Conservation (phyloP, 2,888 invertebrate species). For the Chaetogeoica ovagalla region DNA sequence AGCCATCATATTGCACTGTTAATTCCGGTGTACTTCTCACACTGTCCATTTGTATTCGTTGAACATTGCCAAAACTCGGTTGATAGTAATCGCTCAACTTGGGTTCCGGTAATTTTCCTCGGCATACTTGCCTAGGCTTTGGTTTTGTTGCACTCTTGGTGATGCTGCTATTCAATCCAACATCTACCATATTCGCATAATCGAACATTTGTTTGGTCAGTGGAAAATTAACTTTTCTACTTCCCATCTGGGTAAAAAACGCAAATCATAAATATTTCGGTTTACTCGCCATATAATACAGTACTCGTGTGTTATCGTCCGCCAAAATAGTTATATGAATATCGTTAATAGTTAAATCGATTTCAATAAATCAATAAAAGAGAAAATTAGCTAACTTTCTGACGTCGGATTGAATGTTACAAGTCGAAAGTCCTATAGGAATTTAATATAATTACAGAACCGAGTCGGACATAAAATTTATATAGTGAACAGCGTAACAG, state of each 20-base stretch:
- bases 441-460: no score
- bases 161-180: slow-evolving; percentile 23
- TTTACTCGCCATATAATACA: not conserved
- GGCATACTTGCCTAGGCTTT: not conserved
- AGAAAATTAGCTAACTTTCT: no score
- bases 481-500: no score
- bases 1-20: slow-evolving; percentile 34
- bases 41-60: slow-evolving; percentile 18
- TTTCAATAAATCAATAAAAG: no score
- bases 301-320: no score
- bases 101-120: slow-evolving; percentile 2
- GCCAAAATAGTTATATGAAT: no score
- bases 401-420: no score
- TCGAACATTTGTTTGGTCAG: slow-evolving; percentile 1
- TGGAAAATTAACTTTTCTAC: slow-evolving; percentile 30
- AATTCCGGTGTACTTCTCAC: slow-evolving; percentile 18
- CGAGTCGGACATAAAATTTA: no score
- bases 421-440: no score
- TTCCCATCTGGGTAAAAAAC: not conserved
- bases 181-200: slow-evolving; percentile 23
- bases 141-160: not conserved
- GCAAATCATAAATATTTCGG: no score
- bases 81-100: slow-evolving; percentile 37
- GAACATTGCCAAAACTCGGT: slow-evolving; percentile 25
- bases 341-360: no score